Base-by-base conservation (phyloP, 2,888 invertebrate species). In the Microchrysa polita region DNA sequence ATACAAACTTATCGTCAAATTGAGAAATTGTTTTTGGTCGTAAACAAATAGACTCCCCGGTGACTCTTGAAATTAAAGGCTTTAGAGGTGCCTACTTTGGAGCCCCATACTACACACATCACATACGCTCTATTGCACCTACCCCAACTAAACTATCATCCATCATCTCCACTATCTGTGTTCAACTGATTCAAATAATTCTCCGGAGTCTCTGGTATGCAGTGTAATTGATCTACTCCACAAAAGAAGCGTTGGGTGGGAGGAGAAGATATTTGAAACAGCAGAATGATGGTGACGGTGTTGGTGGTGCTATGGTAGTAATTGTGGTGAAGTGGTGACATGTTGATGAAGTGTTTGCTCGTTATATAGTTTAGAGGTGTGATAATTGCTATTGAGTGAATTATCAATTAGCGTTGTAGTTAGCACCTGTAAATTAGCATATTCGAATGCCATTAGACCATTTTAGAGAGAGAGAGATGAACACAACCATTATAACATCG, bases 341-440 rank as follows among this genome's bases (percentile, higher is more conserved):
- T 59, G 59, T 10, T 61, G n/a, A 48, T 44, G 65, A 44, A 42
- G 34, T 63, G 34, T 44, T 48, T 65, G 65, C 65, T 65, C 65
- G 65, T 65, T 65, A 65, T 48, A 65, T 34, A 65, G 65, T 65
- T 65, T 65, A 65, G 65, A 65, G 65, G 65, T 65, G 65, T 65
- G 48, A 65, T 65, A 65, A 65, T 65, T 65, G 65, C 65, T n/a
- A 65, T 65, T 65, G 65, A 65, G 48, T 65, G 65, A 65, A 65
- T 65, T 65, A 65, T 65, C 65, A 65, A 65, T 65, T 65, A 65
- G 65, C 10, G 10, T 1, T 9, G 65, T 65, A 65, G 44, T 65
- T 65, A 65, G 65, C 65, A 65, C 65, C 65, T 65, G 65, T 65
- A 65, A 65, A 65, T 65, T 65, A 65, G 65, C 65, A 65, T 65